phyloP scores from a whole-genome alignment of 2,797 vertebrate species.

The Okamejei kenojei region DNA sequence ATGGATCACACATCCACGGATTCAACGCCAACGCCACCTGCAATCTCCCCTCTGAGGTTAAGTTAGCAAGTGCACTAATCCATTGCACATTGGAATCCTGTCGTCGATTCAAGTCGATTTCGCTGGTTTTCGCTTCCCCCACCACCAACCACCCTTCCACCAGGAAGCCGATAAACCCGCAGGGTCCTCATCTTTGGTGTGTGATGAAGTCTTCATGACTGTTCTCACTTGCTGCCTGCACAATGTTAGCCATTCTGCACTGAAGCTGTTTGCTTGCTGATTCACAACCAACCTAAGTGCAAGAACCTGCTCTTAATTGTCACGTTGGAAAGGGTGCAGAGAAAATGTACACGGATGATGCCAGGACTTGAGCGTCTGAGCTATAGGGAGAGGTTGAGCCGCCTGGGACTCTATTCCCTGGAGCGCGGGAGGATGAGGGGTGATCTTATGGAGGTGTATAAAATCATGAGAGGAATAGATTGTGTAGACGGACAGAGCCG shows the following conservation, averaged over 20 bases:
- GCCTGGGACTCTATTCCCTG: too few species aligned
- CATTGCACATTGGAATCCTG: conserved; percentile 10
- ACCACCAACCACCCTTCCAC: neutral
- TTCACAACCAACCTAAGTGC: neutral
- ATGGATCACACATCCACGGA: conserved; percentile 12
- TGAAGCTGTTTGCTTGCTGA: neutral
- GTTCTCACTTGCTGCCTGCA: neutral
- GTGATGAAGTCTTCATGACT: neutral
- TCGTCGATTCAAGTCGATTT: neutral
- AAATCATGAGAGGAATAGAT: too few species aligned
- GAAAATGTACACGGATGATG: too few species aligned
- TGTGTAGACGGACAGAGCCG: too few species aligned
- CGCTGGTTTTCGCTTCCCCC: too few species aligned
- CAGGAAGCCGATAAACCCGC: neutral
- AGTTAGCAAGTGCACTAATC: conserved; percentile 23
- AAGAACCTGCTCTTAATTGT: neutral
- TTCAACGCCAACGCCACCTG: neutral
- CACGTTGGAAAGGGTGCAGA: too few species aligned
- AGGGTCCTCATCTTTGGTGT: neutral
- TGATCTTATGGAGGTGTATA: too few species aligned
- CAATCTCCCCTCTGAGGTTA: neutral
- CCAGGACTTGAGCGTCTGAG: too few species aligned
- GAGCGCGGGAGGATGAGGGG: too few species aligned
- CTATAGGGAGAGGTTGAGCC: too few species aligned
- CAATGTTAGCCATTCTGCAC: neutral